Base-by-base conservation (phyloP, 1,140 invertebrate species). In the Nomia melanderi region DNA sequence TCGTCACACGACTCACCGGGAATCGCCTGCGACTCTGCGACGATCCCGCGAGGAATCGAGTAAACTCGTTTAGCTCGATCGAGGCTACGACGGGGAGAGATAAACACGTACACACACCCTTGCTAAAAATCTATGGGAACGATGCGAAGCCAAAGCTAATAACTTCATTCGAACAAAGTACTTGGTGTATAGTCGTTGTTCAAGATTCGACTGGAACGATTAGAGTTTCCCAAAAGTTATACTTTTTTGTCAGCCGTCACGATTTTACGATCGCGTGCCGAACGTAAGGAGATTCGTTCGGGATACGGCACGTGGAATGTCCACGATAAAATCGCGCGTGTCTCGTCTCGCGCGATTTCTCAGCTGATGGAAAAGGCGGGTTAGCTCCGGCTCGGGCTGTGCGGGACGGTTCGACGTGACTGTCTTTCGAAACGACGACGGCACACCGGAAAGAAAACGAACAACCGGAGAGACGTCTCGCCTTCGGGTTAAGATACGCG, bases 381-480 rank as follows among this genome's bases (percentile, higher is more conserved):
- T 31, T n/a, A n/a, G n/a, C n/a, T n/a, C n/a, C n/a, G n/a, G n/a
- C n/a, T n/a, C 39, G 20, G 17, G 17, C 4, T 23, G 50, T 39
- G 36, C 12, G 8, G 36, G 36, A 12, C 12, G 25, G 65, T 77
- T 65, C 60, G 72, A 82, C 78, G 78, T 82, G 78, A 81, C 62
- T 53, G 29, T 81, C 63, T 81, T 82, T 77, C 54, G 11, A 80
- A 76, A 72, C 27, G 44, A 56, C 41, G 41, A 41, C 41, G 41
- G 3, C 5, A 47, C 41, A 33, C 20, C 31, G 33, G 31, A 54
- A 62, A 29, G 33, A 59, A 59, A 59, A 27, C 27, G 31, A n/a
- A 20, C n/a, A 41, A 29, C 9, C 70, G 63, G 25, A n/a, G 60
- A 47, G 41, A n/a, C 47, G 41, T 50, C 60, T 65, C 66, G 65